Conservation (phyloP, 2,797 vertebrate genomes). For the Coranthus polyacanthus region DNA sequence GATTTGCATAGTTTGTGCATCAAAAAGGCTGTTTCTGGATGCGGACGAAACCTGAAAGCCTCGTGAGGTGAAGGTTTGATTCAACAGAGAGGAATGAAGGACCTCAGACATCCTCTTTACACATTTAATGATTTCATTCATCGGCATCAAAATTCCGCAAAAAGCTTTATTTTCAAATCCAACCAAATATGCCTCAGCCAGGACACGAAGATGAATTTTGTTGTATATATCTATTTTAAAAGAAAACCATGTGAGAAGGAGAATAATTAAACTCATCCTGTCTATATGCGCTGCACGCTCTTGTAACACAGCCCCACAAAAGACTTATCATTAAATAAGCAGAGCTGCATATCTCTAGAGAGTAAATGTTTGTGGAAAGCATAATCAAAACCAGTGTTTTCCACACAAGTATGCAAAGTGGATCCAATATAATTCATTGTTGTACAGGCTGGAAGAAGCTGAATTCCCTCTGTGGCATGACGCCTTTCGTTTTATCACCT, state of each 20-base stretch:
- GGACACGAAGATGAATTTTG: too few relatives aligned
- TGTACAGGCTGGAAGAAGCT: conserved; percentile 10
- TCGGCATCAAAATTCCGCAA: too few relatives aligned
- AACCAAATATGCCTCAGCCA: too few relatives aligned
- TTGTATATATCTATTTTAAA: too few relatives aligned
- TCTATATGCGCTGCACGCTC: background rate
- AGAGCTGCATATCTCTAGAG: conserved; percentile 19
- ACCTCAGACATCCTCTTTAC: conserved; percentile 1
- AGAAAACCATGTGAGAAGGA: background rate
- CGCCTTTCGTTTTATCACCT: conserved; percentile 71
- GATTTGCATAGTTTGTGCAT: background rate
- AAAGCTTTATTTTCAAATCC: conserved; percentile 14
- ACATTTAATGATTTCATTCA: conserved; percentile 14
- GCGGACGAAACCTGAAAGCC: background rate
- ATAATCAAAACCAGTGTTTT: conserved; percentile 33
- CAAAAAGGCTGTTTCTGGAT: too few relatives aligned
- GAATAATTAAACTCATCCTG: conserved; percentile 20
- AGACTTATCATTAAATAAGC: conserved; percentile 51
- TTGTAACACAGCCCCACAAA: conserved; percentile 15
- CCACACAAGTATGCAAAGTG: conserved; percentile 47
- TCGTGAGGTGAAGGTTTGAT: too few relatives aligned
- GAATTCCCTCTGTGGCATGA: conserved; percentile 36
- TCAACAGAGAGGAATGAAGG: too few relatives aligned
- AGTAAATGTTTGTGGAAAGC: conserved; percentile 23
- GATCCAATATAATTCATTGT: conserved; percentile 36